Percentiles rank a stretch among this genome's conserved stretches.
phyloP scores from a whole-genome alignment of 2,888 invertebrate species.

The Trissoscelio sp. region DNA sequence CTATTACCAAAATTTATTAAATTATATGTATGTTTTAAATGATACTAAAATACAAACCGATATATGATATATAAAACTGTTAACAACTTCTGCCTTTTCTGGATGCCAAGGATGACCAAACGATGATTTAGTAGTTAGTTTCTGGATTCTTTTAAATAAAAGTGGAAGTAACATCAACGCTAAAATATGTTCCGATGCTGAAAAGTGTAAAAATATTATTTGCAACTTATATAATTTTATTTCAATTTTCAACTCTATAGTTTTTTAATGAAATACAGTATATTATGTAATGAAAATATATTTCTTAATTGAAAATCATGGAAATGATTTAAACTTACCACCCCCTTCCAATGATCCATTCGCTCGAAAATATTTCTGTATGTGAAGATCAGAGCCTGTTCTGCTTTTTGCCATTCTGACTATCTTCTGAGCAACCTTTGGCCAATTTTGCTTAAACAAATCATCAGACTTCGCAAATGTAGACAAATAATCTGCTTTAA shows the following conservation, averaged over 20 bases:
- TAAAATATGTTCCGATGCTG: neutral
- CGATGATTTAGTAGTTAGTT: neutral
- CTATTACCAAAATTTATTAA: no score
- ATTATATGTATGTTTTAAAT: no score
- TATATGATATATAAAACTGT: conserved; percentile 1
- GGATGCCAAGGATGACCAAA: conserved; percentile 9
- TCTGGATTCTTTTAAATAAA: conserved; percentile 10
- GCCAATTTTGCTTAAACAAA: no score
- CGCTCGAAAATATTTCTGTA: neutral
- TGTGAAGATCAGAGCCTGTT: neutral
- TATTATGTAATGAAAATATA: no score
- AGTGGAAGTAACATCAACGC: conserved; percentile 12
- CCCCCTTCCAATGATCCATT: neutral
- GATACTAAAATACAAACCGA: conserved; percentile 1
- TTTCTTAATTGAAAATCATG: no score
- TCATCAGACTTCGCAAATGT: no score
- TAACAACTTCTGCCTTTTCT: neutral
- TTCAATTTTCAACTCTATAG: no score
- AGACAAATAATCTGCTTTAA: no score
- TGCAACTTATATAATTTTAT: no score
- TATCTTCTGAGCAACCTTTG: conserved; percentile 1
- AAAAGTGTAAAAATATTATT: conserved; percentile 4
- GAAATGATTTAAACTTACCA: conserved; percentile 10
- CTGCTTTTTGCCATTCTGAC: neutral
- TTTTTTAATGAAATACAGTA: no score